A percentile compares a stretch with the other conserved stretches of the same genome.
Evolutionary conservation across 2,113 vertebrate genomes (phyloP).

Genomic region (Nematolebias whitei): DNA sequence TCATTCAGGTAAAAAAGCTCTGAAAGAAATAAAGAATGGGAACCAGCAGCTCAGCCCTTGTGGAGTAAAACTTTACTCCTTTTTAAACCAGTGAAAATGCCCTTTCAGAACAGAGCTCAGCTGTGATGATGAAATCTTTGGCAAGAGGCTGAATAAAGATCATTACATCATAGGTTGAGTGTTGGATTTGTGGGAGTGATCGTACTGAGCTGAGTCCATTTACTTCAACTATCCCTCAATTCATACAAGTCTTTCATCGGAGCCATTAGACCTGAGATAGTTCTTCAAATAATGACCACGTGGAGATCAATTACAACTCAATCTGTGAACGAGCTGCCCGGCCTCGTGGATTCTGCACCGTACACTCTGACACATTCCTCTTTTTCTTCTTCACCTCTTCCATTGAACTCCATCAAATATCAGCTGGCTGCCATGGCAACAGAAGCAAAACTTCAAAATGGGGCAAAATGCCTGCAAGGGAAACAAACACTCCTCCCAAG

Average conservation of each 20-base stretch:
- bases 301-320: constrained; percentile 69
- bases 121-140: constrained; percentile 56
- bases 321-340: constrained; percentile 51
- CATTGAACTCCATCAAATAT: constrained; percentile 25
- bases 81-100: constrained; percentile 39
- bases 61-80: constrained; percentile 47
- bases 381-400: constrained; percentile 10
- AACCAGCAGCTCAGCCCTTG: constrained; percentile 31
- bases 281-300: constrained; percentile 38
- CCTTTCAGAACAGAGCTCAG: constrained; percentile 38
- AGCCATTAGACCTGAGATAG: constrained; percentile 54
- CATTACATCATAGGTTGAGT: constrained; percentile 41
- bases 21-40: constrained; percentile 30
- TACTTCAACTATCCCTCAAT: constrained; percentile 37
- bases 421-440: constrained; percentile 55
- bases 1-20: constrained; percentile 66
- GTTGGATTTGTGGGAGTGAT: constrained; percentile 42
- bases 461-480: constrained; percentile 18
- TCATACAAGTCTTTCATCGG: constrained; percentile 48
- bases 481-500: constrained; percentile 43
- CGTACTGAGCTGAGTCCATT: constrained; percentile 52
- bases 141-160: constrained; percentile 30
- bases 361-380: constrained; percentile 20
- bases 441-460: constrained; percentile 28
- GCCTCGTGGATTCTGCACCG: constrained; percentile 19